Evolutionary conservation across 1,140 invertebrate species (phyloP), one percentile per base, ranked within the genome.

Genomic region (Sinonovacula constricta): DNA sequence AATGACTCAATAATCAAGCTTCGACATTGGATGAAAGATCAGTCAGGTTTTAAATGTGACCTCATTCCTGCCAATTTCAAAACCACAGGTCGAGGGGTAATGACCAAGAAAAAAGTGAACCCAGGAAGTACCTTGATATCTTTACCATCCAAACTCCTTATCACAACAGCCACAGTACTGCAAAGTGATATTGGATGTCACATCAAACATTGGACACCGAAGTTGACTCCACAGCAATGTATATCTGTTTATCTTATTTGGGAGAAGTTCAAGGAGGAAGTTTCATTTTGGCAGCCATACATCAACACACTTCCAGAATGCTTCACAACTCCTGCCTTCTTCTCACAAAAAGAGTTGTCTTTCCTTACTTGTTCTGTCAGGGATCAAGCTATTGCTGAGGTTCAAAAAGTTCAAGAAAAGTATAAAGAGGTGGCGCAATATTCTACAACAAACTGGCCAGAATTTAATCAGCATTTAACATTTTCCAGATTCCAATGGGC

Each of bases 191-290:
- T 87, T 14, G 80, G 82, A 14, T 12, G 49, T 4, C 49, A 69
- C 14, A 30, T 88, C 14, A 85, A 83, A 75, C 78, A 70, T 85
- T 87, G 75, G 45, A 33, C 36, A 10, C 76, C 72, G 18, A 69
- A 68, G 30, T 62, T 87, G 15, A 68, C 79, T 24, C 70, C 82
- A 10, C 85, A 87, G 24, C 80, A 83, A 68, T 66, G 81, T 28
- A 81, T 95, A 30, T 89, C 93, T n/a, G 83, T 93, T n/a, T 95
- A 94, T 88, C 81, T 95, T 18, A 83, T 93, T 67, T 91, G 91
- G 67, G 90, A 92, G 80, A 84, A 51, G 45, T 56, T 76, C 31
- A 84, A 84, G 39, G 81, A 80, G 7, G 26, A 49, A n/a, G 30
- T 79, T 3, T 92, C 91, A 4, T 31, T 57, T 18, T 92, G 91